These are phyloP conservation scores for Dreissena rostriformis DNA, from an alignment of 1,140 invertebrate genomes.

Conservation along the genomic window DNA sequence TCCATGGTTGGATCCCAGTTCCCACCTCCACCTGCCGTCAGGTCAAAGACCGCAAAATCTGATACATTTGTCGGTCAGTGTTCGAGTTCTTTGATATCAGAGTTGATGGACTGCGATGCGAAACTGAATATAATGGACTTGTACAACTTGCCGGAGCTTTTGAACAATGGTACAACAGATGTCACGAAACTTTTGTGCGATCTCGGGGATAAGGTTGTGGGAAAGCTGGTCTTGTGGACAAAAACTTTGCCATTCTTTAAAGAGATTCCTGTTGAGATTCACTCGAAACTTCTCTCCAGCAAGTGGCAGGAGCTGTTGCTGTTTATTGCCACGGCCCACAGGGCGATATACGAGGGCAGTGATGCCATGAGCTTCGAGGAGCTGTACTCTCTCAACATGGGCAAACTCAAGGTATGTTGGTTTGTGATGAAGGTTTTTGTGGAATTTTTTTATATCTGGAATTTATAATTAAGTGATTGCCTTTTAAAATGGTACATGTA, in stretches of 20 bases:
- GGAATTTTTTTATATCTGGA: too few relatives aligned
- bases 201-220: conserved; percentile 97
- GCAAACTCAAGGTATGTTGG: conserved; percentile 86
- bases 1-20: not conserved
- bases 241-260: conserved; percentile 98
- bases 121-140: conserved; percentile 67
- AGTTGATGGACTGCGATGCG: conserved; percentile 56
- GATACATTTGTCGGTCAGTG: not conserved
- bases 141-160: conserved; percentile 93
- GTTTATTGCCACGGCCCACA: conserved; percentile 81
- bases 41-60: too few relatives aligned
- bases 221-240: conserved; percentile 99
- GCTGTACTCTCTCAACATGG: conserved; percentile 82
- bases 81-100: conserved; percentile 9
- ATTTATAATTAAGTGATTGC: too few relatives aligned
- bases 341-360: conserved; percentile 77
- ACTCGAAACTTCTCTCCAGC: conserved; percentile 96
- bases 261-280: conserved; percentile 96
- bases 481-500: too few relatives aligned
- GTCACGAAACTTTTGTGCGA: conserved; percentile 96
- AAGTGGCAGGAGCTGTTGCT: conserved; percentile 99
- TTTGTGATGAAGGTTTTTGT: too few relatives aligned
- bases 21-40: too few relatives aligned
- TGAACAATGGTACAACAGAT: conserved; percentile 94
- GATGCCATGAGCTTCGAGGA: conserved; percentile 41